Percentiles rank a stretch among this genome's conserved stretches.
Conservation (phyloP, 2,888 invertebrate species). For the Tuberolachnus salignus region DNA sequence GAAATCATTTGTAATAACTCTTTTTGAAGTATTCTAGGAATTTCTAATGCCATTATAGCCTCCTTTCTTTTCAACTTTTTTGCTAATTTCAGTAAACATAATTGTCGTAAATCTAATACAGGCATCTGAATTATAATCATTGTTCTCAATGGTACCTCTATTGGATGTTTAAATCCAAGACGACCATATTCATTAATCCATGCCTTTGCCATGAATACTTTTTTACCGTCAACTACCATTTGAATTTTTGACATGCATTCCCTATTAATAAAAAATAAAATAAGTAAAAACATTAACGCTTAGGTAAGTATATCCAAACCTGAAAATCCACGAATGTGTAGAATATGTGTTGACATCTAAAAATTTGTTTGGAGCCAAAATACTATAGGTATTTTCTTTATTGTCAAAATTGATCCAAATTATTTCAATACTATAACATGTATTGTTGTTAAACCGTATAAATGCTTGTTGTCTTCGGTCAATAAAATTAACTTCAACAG, state of each 20-base stretch:
- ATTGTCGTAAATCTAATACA: constrained; percentile 29
- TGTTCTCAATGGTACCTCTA: constrained; percentile 37
- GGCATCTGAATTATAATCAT: constrained; percentile 29
- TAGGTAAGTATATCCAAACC: constrained; percentile 2
- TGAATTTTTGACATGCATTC: constrained; percentile 27
- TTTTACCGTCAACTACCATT: constrained; percentile 36
- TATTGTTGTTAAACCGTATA: constrained; percentile 58
- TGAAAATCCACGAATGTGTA: constrained; percentile 59
- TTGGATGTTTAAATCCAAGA: constrained; percentile 34
- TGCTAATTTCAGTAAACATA: constrained; percentile 37
- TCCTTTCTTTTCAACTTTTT: constrained; percentile 10
- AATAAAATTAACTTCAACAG: no score
- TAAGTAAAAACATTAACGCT: background rate
- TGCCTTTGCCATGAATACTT: constrained; percentile 34
- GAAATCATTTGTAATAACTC: constrained; percentile 45
- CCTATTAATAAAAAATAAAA: background rate
- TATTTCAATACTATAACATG: constrained; percentile 53
- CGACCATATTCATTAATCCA: constrained; percentile 23
- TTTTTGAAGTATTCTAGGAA: constrained; percentile 21
- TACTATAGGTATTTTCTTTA: constrained; percentile 55
- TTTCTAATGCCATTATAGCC: constrained; percentile 20
- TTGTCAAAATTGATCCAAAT: constrained; percentile 58
- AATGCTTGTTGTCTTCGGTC: constrained; percentile 33
- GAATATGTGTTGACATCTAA: constrained; percentile 58
- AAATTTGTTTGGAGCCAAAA: constrained; percentile 56